Base-by-base conservation (phyloP, 2,113 vertebrate species). In the Alces alces region DNA sequence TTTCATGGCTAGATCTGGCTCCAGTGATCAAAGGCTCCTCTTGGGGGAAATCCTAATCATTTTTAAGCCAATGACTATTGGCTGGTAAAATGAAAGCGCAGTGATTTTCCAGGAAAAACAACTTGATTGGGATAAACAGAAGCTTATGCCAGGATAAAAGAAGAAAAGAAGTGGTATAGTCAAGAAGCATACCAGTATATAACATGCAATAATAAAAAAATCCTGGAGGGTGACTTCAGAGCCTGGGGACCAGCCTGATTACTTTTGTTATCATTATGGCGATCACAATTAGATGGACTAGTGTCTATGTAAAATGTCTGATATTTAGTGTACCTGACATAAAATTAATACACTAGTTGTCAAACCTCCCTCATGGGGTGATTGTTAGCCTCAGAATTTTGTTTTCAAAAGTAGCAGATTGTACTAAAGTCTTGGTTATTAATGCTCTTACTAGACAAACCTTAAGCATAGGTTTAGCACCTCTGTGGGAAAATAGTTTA, bases 31-130 rank as follows among this genome's bases (percentile, higher is more conserved):
- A 96, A 96, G 39, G 3, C 15, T 89, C 25, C 57, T 96, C 86
- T 93, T 94, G 89, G 70, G 88, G 94, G 2, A 94, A 96, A 64
- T n/a, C 45, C n/a, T 95, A 61, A 94, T 96, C 28, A 96, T 94
- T 96, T 96, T 87, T 86, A 96, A 98, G 58, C 66, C 91, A 94
- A 60, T 83, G 61, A 50, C 28, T 94, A 4, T 61, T 79, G 78
- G 27, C 45, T 91, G 30, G 28, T 61, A 86, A 94, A 96, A 91
- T 30, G 96, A 94, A 90, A 85, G 7, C 23, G 90, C 2, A 66
- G 54, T 39, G 15, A 91, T 61, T 86, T 97, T 96, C 82, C 60
- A 55, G 43, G 36, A 50, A 78, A 30, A 92, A 33, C 28, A 92
- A 58, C 10, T 80, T 89, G 33, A 61, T 86, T 47, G 19, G 7